Conservation (phyloP, 2,888 invertebrate genomes). For the Apotomis capreana region DNA sequence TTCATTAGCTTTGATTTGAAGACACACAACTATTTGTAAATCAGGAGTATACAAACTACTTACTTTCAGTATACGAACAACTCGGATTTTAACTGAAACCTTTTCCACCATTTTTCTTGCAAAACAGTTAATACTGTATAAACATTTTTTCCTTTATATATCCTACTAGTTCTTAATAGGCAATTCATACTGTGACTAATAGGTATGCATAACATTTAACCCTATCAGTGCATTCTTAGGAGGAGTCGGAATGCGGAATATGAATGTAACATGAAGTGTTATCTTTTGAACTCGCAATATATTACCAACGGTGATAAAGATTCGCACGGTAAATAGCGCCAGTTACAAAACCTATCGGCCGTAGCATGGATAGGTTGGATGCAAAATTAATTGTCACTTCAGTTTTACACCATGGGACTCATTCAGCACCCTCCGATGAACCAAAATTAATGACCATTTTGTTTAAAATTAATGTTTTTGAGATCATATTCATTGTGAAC, state of each 20-base stretch:
- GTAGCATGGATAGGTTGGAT: constrained; percentile 15
- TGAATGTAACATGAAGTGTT: constrained; percentile 15
- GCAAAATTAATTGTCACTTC: constrained; percentile 37
- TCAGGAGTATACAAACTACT: too few species aligned
- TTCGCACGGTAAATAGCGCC: neutral
- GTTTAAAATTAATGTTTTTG: constrained; percentile 31
- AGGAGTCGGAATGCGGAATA: constrained; percentile 17
- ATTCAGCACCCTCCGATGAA: constrained; percentile 37
- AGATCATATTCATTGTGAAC: neutral
- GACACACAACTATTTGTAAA: neutral
- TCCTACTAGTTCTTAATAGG: neutral
- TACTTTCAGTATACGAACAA: too few species aligned
- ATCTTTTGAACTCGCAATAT: constrained; percentile 18
- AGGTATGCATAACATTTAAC: constrained; percentile 9
- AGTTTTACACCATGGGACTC: constrained; percentile 34
- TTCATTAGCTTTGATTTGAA: neutral
- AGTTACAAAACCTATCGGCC: constrained; percentile 4
- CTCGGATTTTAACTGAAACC: too few species aligned
- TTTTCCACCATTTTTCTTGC: too few species aligned
- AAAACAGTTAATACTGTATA: too few species aligned
- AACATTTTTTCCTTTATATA: neutral
- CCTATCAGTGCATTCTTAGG: constrained; percentile 24
- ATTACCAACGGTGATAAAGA: constrained; percentile 2
- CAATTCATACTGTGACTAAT: constrained; percentile 2
- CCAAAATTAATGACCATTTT: constrained; percentile 31